Evolutionary conservation across 1,140 invertebrate species (phyloP).

Genomic region (Ceratosolen fusciceps): DNA sequence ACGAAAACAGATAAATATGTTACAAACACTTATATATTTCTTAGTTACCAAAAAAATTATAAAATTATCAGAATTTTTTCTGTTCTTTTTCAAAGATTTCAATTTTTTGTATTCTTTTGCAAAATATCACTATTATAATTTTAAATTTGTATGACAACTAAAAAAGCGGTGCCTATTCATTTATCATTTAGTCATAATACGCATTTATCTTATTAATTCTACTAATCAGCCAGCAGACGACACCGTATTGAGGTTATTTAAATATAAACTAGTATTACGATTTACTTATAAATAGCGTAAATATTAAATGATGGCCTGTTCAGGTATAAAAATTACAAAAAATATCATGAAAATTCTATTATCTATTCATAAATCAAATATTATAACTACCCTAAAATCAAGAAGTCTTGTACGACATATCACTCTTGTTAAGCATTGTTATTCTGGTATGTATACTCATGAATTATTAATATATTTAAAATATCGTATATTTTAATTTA

Average conservation of each 20-base stretch:
- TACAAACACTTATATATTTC: no score
- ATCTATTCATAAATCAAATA: not conserved
- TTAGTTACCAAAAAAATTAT: no score
- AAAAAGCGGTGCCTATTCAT: no score
- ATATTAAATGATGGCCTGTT: conserved; percentile 56
- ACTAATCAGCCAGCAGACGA: conserved; percentile 30
- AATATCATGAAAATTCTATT: conserved; percentile 45
- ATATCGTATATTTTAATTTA: no score
- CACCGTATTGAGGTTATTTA: conserved; percentile 9
- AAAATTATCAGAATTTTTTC: no score
- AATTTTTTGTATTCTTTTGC: no score
- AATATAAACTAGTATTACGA: not conserved
- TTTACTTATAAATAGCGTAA: not conserved
- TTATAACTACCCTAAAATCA: not conserved
- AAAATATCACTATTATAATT: no score
- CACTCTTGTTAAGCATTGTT: conserved; percentile 51
- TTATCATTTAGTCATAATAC: no score
- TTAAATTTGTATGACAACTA: no score
- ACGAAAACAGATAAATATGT: no score
- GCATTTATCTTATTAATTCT: not conserved
- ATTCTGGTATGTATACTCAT: conserved; percentile 56
- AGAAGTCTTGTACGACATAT: conserved; percentile 49
- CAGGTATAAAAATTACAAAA: conserved; percentile 52
- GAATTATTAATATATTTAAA: not conserved
- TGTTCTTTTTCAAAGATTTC: no score